Evolutionary conservation across 2,113 vertebrate genomes (phyloP), one percentile per base, ranked within the genome.

Genomic region (Scopus umbretta): DNA sequence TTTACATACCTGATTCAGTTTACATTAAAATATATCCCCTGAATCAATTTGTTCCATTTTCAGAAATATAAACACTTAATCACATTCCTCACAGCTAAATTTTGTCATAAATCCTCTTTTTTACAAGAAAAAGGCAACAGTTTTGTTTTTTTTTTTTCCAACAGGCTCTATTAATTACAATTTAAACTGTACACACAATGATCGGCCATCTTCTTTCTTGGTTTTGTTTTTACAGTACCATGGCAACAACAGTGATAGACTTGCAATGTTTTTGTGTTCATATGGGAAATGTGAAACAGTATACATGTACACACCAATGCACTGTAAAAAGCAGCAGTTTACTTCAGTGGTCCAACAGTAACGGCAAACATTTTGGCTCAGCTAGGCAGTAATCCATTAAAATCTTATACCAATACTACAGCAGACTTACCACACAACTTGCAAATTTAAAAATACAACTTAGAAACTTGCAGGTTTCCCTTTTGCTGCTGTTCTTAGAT

Each of bases 71-170:
- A 99, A 99, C 99, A 99, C 98, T 98, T 98, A 98, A 98, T 98
- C 99, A 99, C 99, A 99, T 99, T 99, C 98, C 99, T 99, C 98
- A 99, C 98, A 98, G 97, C 98, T 98, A 98, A 98, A 98, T 98
- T 98, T 98, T 98, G 97, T 99, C 98, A 99, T 99, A 99, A 99
- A 99, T 98, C 99, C 98, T 99, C 99, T 99, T 99, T 99, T 99
- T 98, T 99, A 99, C 99, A 99, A 99, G 99, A 98, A 99, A 99
- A 99, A 99, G 99, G 99, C 99, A 99, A 99, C 99, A 99, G 99
- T 98, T 98, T 99, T 96, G 98, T 96, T 9, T 86, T 89, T 97
- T 97, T n/a, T n/a, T 98, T 98, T 98, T 95, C 96, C 97, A 98
- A 99, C 98, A 98, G 98, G 98, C 98, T 99, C 98, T 98, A 98